phyloP scores from a whole-genome alignment of 2,113 vertebrate genomes.

The Lathamus discolor region DNA sequence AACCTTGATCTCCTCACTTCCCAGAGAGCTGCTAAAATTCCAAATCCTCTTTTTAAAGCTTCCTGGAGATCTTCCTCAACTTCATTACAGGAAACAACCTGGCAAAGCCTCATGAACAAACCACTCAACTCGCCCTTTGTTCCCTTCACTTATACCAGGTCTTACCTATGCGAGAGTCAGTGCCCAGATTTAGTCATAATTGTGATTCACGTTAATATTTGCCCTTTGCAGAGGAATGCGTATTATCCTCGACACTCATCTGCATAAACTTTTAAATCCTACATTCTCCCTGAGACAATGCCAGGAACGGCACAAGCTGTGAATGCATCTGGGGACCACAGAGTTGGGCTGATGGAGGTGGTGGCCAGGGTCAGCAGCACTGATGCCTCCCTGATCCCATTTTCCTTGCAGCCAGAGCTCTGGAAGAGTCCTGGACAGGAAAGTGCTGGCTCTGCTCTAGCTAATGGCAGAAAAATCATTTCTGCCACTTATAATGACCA shows the following conservation, averaged over 20 bases:
- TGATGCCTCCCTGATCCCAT: neutral
- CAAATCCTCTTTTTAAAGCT: neutral
- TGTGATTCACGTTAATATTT: neutral
- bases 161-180: neutral
- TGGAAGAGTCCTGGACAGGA: neutral
- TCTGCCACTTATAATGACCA: neutral
- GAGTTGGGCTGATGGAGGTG: neutral
- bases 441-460: neutral
- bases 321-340: neutral
- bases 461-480: neutral
- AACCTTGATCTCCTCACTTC: neutral
- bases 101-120: neutral
- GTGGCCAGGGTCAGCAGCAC: neutral
- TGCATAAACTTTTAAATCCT: neutral
- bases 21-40: neutral
- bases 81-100: neutral
- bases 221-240: neutral
- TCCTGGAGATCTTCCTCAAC: neutral
- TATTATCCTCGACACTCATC: neutral
- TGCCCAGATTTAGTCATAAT: neutral
- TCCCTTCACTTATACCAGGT: neutral
- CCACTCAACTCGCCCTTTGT: fast-evolving
- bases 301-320: neutral
- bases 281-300: neutral
- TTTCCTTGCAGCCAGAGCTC: neutral